Evolutionary conservation across 2,888 invertebrate genomes (phyloP), one percentile per base, ranked within the genome.

Genomic region (Rhingia rostrata): DNA sequence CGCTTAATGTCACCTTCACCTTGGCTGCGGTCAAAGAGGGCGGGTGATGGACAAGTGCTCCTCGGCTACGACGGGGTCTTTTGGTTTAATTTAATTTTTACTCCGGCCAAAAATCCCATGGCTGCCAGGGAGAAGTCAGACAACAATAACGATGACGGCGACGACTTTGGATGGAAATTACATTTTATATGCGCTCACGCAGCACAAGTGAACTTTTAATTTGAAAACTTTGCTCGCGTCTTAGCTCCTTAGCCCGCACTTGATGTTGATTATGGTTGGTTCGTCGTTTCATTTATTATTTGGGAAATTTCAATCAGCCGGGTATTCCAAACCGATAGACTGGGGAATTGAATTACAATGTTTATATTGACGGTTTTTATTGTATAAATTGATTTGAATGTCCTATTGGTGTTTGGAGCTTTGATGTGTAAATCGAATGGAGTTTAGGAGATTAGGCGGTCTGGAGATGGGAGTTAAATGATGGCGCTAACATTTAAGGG

Each of bases 1-100:
- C 79, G 84, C 70, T 84, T 70, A 84, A 84, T 84, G 74, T 84
- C 84, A 80, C 84, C 84, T 84, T 84, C 84, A 80, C 84, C 84
- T 84, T 74, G 74, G 45, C 51, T 67, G 73, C 51, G 83, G 83
- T 83, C 81, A 72, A 73, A 58, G 66, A 22, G 22, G 22, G 22
- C 22, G 58, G 73, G 61, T 22, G 51, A 41, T n/a, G 7, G 43
- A 22, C 14, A 33, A 58, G 51, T 49, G 4, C 22, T 32, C 22
- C 22, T 22, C 22, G 22, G 22, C 39, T 47, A 12, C 54, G 2
- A 35, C 7, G 61, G 43, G 61, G 45, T 35, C 3, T n/a, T 30
- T 61, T 43, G 7, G 22, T 43, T 33, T 61, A 9, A 75, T 74
- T 32, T 49, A 35, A 41, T 67, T 22, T 66, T 74, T 56, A 63